phyloP scores from a whole-genome alignment of 2,797 vertebrate genomes.

The Choloepus didactylus region DNA sequence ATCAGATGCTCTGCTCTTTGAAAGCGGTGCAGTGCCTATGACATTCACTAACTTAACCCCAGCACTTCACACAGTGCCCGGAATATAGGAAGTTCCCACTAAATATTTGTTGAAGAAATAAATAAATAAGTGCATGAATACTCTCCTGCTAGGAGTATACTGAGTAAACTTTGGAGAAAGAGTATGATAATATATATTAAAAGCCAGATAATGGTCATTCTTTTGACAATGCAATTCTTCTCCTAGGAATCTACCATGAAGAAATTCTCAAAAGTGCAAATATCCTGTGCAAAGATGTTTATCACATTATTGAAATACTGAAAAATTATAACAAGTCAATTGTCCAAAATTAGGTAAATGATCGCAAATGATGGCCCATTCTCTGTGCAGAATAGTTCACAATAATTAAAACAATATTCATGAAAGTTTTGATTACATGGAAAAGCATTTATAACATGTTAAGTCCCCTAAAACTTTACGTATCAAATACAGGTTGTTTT shows the following conservation, averaged over 20 bases:
- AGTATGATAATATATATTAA: slow-evolving; percentile 11
- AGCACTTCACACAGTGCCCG: background rate
- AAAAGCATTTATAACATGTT: background rate
- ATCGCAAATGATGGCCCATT: background rate
- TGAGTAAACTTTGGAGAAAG: slow-evolving; percentile 13
- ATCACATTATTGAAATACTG: slow-evolving; percentile 10
- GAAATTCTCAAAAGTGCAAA: slow-evolving; percentile 30
- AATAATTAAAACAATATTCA: slow-evolving; percentile 48
- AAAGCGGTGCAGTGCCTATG: background rate
- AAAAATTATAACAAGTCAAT: slow-evolving; percentile 46
- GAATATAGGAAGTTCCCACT: background rate
- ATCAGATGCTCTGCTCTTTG: background rate
- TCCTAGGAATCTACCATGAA: background rate
- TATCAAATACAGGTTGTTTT: background rate
- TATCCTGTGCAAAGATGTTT: background rate
- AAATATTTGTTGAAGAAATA: slow-evolving; percentile 28
- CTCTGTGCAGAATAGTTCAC: background rate
- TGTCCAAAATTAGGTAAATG: background rate
- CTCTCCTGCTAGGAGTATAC: background rate
- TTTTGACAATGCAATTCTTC: slow-evolving; percentile 19
- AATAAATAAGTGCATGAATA: background rate
- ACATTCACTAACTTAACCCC: background rate
- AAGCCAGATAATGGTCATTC: background rate
- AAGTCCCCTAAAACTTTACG: background rate
- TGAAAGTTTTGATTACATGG: background rate